Evolutionary conservation across 2,888 invertebrate species (phyloP), one percentile per base, ranked within the genome.

Genomic region (Morinoia aosen): DNA sequence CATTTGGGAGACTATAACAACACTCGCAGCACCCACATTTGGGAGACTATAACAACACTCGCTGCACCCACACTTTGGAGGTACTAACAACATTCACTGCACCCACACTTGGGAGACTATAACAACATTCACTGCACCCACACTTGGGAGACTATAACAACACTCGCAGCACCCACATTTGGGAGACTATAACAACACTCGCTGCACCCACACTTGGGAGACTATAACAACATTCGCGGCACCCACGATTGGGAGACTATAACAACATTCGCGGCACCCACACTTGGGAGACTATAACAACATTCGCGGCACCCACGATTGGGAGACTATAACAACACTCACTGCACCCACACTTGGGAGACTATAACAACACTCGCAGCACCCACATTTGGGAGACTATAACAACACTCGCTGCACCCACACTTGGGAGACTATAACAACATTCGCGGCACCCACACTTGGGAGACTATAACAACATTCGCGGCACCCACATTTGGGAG

Each of bases 371-470:
- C 48, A 48, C 5, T 48, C 48, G 8, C 19, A 25, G 76, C 88
- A 96, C 96, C 95, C 90, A 96, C 96, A 96, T 58, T 96, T 96
- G 56, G 5, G 48, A 48, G 48, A 5, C 2, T 5, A 48, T 48
- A 48, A 48, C 48, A 48, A 48, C 48, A 48, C 48, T 48, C 5
- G 48, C 2, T 48, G 5, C 48, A 48, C 48, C 76, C 76, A 76
- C 76, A 76, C 76, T 76, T 76, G 76, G 25, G 76, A 33, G 76
- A 33, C 10, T 25, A 76, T 76, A 76, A 16, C 76, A 0, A 16
- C 76, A 76, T 33, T 76, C 25, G 76, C 16, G 3, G 25, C 25
- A 76, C 76, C 76, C 76, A 76, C 76, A 76, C 76, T 33, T 76
- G 76, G 25, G 25, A 33, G 12, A 76, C 16, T 76, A 16, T 76